Base-by-base conservation (phyloP, 2,113 vertebrate genomes). In the Raphicerus campestris region DNA sequence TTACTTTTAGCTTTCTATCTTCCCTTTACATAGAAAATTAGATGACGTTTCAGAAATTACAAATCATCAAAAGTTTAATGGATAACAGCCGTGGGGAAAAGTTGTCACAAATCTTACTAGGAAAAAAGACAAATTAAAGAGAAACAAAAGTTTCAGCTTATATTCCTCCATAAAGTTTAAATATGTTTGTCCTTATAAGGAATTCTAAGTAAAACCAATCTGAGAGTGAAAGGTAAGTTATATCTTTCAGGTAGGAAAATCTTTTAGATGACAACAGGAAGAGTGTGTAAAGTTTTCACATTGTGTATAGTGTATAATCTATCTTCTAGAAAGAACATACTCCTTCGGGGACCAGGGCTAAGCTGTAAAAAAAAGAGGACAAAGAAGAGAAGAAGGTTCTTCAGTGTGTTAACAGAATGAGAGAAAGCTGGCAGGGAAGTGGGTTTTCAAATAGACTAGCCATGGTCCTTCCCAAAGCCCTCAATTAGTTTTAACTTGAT, bases 361-460 rank as follows among this genome's bases (percentile, higher is more conserved):
- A 98, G 98, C 97, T 98, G 96, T 97, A 98, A 98, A 66, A 98
- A 98, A 66, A 98, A 97, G 97, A 98, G 96, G 98, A 98, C 98
- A 97, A 97, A 98, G 98, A 98, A 98, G 97, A 99, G 99, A 99
- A 97, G 93, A 98, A 98, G 95, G 90, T 98, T 98, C 97, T 97
- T 96, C 91, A 96, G 97, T 98, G 98, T 99, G 97, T 99, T 98
- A 98, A 96, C 98, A 98, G 83, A 2, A n/a, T 95, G 98, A 98
- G 97, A 96, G 95, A 96, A 95, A 97, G 95, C 97, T 97, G 97
- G 95, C 97, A 98, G 97, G 91, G 95, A 96, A 98, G 94, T 60
- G 49, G 94, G 47, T 96, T 98, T 98, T 98, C 96, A 97, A 96
- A 97, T 95, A 97, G 96, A 94, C 97, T 97, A 98, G 66, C 93